These are phyloP conservation scores for Eretmocerus hayati DNA, from an alignment of 2,888 invertebrate species.

Conservation along the genomic window DNA sequence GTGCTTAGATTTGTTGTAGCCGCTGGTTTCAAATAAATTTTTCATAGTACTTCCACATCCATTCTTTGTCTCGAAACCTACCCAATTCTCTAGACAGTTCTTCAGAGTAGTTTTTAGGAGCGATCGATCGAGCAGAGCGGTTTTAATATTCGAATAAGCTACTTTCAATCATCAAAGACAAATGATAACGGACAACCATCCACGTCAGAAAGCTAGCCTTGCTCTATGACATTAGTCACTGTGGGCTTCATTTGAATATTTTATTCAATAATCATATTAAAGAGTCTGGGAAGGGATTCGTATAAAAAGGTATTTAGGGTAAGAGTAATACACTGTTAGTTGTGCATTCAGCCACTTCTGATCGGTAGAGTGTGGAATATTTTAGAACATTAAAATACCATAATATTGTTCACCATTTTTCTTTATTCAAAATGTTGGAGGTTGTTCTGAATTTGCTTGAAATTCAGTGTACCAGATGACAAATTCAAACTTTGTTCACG, in stretches of 20 bases:
- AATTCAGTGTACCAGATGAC: too few species aligned
- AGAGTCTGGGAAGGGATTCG: constrained; percentile 16
- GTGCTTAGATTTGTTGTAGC: too few species aligned
- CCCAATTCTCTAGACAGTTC: too few species aligned
- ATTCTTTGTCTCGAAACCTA: too few species aligned
- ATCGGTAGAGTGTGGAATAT: too few species aligned
- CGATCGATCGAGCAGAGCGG: constrained; percentile 21
- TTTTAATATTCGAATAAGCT: constrained; percentile 23
- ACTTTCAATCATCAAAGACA: constrained; percentile 23
- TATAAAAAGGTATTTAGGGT: constrained; percentile 26
- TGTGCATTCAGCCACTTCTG: too few species aligned
- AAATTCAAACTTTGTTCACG: too few species aligned
- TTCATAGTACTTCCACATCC: not conserved
- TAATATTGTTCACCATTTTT: too few species aligned
- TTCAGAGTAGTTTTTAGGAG: constrained; percentile 1
- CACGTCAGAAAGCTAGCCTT: constrained; percentile 12
- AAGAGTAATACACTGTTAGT: too few species aligned
- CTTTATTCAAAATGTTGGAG: not conserved
- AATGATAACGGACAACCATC: constrained; percentile 28
- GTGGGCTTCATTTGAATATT: constrained; percentile 32
- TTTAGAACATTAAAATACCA: too few species aligned
- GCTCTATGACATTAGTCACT: constrained; percentile 7
- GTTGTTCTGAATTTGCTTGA: too few species aligned
- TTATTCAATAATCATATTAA: constrained; percentile 36
- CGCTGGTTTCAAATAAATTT: not conserved